Evolutionary conservation across 2,888 invertebrate genomes (phyloP), one percentile per base, ranked within the genome.

Genomic region (Torymus aiolomorphi): DNA sequence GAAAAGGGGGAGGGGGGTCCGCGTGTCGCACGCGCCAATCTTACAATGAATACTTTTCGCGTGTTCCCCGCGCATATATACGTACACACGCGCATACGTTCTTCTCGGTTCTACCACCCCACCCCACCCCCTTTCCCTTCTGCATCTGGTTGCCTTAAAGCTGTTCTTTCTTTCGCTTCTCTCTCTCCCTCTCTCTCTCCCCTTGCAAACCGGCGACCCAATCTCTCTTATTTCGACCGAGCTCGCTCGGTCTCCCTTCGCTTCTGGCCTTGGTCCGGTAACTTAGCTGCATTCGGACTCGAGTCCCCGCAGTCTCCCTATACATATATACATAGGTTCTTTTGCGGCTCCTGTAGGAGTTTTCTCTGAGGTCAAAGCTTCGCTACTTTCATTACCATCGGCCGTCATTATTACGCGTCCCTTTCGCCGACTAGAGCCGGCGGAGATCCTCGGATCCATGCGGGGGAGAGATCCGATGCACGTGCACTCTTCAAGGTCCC

Each of bases 21-120:
- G 87, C 86, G 88, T 87, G 89, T 88, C 88, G 90, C 89, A 89
- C 90, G 90, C 90, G 89, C 89, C 89, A 84, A 88, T 89, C 90
- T 89, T 90, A 89, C 90, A 89, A 89, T 89, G 86, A 88, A 85
- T 86, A 87, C 89, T 88, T 86, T 85, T 89, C 86, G 87, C 85
- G 86, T 88, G 87, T 86, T 88, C 88, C 71, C 49, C 31, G n/a
- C 18, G 49, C 12, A 31, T 86, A 80, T 83, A 82, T 57, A 67
- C 49, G 13, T 62, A 31, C 5, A 31, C 31, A 31, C 31, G 31
- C 31, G 31, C 4, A 42, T 42, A 42, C 71, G 82, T 84, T 80
- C 83, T 83, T 84, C 85, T 83, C 81, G 74, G 70, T 75, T 83
- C 80, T 5, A 42, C 42, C 42, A 5, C 5, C 42, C 42, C 1